phyloP scores from a whole-genome alignment of 2,797 vertebrate species.

The Sebastiscus albofasciatus region DNA sequence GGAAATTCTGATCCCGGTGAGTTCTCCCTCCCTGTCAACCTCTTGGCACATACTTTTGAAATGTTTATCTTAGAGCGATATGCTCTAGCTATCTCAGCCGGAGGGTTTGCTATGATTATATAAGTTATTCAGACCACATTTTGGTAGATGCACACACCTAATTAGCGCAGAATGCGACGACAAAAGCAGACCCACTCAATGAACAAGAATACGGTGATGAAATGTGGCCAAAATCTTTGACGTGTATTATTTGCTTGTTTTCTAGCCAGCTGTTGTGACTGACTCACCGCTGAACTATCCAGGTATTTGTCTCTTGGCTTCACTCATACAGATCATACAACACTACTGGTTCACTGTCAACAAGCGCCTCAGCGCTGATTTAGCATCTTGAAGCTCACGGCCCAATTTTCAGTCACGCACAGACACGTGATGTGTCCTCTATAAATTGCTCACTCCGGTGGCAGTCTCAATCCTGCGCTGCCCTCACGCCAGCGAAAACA shows the following conservation, averaged over 20 bases:
- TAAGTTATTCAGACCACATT: conserved; percentile 66
- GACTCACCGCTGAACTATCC: conserved; percentile 72
- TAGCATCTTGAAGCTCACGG: conserved; percentile 20
- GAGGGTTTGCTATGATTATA: conserved; percentile 63
- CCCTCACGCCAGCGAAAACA: conserved; percentile 71
- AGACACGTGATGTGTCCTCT: conserved; percentile 44
- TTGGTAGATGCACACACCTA: conserved; percentile 30
- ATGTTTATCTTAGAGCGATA: conserved; percentile 70
- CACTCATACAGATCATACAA: conserved; percentile 6
- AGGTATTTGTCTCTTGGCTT: conserved; percentile 72
- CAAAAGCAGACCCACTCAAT: conserved; percentile 8
- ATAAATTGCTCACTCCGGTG: conserved; percentile 51
- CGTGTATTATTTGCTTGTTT: conserved; percentile 60
- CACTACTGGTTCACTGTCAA: conserved; percentile 6
- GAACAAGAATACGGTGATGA: conserved; percentile 21
- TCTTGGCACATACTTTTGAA: conserved; percentile 55
- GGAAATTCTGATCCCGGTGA: conserved; percentile 76
- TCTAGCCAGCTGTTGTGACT: conserved; percentile 78
- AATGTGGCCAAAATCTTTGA: conserved; percentile 24
- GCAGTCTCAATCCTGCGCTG: conserved; percentile 24
- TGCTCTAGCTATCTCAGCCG: conserved; percentile 60
- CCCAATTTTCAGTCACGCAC: conserved; percentile 42
- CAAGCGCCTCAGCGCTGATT: conserved; percentile 27
- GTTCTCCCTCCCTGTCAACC: conserved; percentile 53
- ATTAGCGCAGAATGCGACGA: conserved; percentile 39